Evolutionary conservation across 2,797 vertebrate species (phyloP).

Genomic region (Schizopygopsis malacanthus): DNA sequence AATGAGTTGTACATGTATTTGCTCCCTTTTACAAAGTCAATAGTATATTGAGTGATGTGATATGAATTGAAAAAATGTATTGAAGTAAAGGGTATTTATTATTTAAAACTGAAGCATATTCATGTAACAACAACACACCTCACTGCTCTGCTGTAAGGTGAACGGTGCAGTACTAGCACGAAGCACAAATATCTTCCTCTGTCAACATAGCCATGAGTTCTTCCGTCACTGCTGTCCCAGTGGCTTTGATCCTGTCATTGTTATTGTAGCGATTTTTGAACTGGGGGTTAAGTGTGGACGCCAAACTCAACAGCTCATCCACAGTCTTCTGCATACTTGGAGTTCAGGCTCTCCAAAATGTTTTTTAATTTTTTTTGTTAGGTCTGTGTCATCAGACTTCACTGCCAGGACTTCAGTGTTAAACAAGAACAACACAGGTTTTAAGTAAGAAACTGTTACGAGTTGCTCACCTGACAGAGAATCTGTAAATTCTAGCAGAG

Average conservation of each 20-base stretch:
- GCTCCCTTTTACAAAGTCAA: background rate
- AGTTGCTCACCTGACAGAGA: background rate
- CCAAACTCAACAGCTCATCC: too few relatives aligned
- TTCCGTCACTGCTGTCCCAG: too few relatives aligned
- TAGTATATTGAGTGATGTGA: background rate
- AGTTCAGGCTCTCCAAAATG: too few relatives aligned
- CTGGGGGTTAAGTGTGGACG: too few relatives aligned
- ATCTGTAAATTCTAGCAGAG: background rate
- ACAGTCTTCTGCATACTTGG: too few relatives aligned
- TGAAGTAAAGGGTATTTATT: background rate
- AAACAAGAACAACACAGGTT: background rate
- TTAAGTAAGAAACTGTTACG: background rate
- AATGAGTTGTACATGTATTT: background rate
- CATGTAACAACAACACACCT: background rate
- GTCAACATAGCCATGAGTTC: too few relatives aligned
- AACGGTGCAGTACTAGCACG: background rate
- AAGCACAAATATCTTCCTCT: background rate
- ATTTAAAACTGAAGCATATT: background rate
- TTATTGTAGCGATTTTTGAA: too few relatives aligned
- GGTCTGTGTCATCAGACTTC: conserved; percentile 5
- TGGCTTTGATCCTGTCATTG: too few relatives aligned
- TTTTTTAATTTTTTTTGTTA: background rate
- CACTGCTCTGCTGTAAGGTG: background rate
- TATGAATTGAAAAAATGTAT: background rate
- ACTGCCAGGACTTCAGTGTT: background rate